Percentiles rank a stretch among this genome's conserved stretches.
phyloP scores from a whole-genome alignment of 2,888 invertebrate species.

The Eledona agricola region DNA sequence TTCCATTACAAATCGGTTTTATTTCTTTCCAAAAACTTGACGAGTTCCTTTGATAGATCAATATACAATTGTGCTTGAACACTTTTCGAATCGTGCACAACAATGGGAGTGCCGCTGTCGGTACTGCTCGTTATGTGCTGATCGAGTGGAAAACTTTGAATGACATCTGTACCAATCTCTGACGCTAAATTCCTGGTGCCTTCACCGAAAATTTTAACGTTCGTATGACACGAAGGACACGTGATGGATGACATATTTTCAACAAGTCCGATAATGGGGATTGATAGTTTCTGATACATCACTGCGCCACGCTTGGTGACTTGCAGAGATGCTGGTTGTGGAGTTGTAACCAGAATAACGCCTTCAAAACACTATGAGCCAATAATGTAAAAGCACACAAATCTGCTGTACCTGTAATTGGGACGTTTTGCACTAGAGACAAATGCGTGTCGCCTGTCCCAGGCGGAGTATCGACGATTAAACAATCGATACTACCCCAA shows the following conservation, averaged over 20 bases:
- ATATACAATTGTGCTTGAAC: constrained; percentile 45
- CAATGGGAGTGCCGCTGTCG: constrained; percentile 80
- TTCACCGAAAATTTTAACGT: constrained; percentile 77
- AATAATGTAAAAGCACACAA: constrained; percentile 3
- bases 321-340: constrained; percentile 86
- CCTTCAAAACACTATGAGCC: constrained; percentile 14
- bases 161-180: constrained; percentile 72
- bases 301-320: constrained; percentile 79
- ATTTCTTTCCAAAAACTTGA: constrained; percentile 43
- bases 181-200: constrained; percentile 70
- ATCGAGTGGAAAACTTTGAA: constrained; percentile 79
- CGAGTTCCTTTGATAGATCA: constrained; percentile 48
- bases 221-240: constrained; percentile 80
- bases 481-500: constrained; percentile 88
- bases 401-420: constrained; percentile 78
- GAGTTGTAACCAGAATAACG: constrained; percentile 80
- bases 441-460: constrained; percentile 97
- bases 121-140: constrained; percentile 73
- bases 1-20: constrained; percentile 22
- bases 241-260: constrained; percentile 88
- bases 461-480: constrained; percentile 94
- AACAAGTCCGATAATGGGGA: constrained; percentile 87
- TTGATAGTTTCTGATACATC: constrained; percentile 86
- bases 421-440: constrained; percentile 88
- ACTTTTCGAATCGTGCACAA: constrained; percentile 70